Base-by-base conservation (phyloP, 1,140 invertebrate genomes). In the Neodiprion pinetum region DNA sequence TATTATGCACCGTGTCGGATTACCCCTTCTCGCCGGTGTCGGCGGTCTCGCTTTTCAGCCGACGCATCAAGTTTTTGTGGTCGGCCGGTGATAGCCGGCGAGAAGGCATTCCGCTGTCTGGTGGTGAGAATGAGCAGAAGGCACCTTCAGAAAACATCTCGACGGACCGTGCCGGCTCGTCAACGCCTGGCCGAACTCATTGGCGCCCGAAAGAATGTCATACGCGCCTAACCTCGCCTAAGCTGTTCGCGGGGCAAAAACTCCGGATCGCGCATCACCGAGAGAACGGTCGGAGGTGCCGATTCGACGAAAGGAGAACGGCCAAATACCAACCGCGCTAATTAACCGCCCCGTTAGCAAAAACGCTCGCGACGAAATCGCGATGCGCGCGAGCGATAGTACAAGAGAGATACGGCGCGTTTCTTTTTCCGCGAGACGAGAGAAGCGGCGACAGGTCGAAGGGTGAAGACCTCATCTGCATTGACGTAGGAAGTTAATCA, bases 1-100 rank as follows among this genome's bases (percentile, higher is more conserved):
- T 61, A 61, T 61, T 61, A 61, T 61, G 53, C 53, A 61, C 53
- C 53, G 53, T 61, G 53, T 61, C 53, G 53, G 53, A 61, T 61
- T 61, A 61, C 53, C 53, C 53, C 53, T 61, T 5, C 28, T 61
- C 53, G 8, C 11, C n/a, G 53, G 53, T 61, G 53, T 61, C 53
- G 53, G 53, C 53, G 28, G 28, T 40, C 28, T 61, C 53, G 53
- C 53, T 61, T 61, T 61, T 61, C 53, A 61, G 53, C n/a, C 53
- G 53, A 61, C 53, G 53, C 11, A 61, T 14, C 11, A 17, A 61
- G 53, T 61, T 61, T 61, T 61, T 61, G 53, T 61, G 53, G 53
- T 17, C 53, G 53, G 8, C n/a, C 53, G 53, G 53, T 61, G 53
- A 61, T 61, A 61, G 53, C 53, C 53, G 53, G 8, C 53, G 53